phyloP scores from a whole-genome alignment of 2,113 vertebrate species.

The Hypocryptadius cinnamomeus region DNA sequence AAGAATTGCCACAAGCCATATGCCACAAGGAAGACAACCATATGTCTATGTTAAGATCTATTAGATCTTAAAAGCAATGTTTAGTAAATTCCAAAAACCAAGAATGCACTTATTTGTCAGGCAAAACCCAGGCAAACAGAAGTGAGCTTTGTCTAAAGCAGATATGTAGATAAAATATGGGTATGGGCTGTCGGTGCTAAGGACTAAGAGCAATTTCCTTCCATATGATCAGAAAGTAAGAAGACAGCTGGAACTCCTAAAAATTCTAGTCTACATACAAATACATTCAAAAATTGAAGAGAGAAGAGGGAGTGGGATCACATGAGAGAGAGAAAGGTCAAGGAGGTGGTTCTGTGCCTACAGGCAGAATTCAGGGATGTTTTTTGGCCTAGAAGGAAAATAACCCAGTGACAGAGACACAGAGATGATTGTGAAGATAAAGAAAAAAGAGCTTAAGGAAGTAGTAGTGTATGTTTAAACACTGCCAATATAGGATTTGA shows the following conservation, averaged over 20 bases:
- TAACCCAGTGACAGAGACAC: background rate
- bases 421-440: background rate
- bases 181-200: background rate
- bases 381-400: conserved; percentile 9
- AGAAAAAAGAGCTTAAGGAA: background rate
- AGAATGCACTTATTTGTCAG: background rate
- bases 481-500: background rate
- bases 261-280: background rate
- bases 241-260: background rate
- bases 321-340: background rate
- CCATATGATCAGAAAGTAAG: background rate
- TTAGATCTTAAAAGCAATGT: background rate
- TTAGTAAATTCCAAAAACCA: background rate
- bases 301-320: background rate
- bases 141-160: background rate
- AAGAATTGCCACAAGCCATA: background rate
- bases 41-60: background rate
- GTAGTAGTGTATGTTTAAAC: background rate
- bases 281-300: background rate
- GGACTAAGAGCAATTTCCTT: background rate
- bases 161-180: background rate
- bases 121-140: background rate
- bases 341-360: background rate
- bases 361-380: background rate
- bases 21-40: background rate